A percentile compares a stretch with the other conserved stretches of the same genome.
Evolutionary conservation across 2,113 vertebrate genomes (phyloP).

Genomic region (Chinchilla lanigera): DNA sequence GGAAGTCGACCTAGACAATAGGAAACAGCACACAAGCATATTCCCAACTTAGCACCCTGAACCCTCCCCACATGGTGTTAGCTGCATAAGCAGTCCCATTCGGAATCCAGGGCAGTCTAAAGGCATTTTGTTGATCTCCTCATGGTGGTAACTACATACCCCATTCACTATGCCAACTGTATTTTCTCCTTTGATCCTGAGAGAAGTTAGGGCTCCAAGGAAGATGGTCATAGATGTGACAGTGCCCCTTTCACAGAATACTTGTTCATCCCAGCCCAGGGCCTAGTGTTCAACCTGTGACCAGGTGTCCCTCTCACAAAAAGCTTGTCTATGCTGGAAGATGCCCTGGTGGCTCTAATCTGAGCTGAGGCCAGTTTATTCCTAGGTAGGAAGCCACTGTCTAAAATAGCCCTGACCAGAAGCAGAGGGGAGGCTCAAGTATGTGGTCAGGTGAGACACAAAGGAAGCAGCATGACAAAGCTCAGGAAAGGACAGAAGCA

Average conservation of each 20-base stretch:
- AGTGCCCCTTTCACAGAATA: neutral
- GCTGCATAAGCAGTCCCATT: neutral
- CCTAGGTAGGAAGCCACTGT: neutral
- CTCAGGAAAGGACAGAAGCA: neutral
- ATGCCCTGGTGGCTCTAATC: neutral
- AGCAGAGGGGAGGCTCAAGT: neutral
- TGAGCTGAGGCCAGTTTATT: neutral
- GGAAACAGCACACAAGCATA: neutral
- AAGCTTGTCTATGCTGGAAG: neutral
- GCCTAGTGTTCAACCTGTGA: neutral
- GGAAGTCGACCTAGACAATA: neutral
- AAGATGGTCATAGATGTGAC: neutral
- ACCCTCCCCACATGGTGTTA: neutral
- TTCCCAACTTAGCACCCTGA: neutral
- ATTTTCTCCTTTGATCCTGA: neutral
- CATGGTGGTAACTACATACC: neutral
- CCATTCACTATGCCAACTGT: neutral
- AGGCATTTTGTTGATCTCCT: neutral
- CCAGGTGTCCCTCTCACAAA: neutral
- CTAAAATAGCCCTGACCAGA: neutral
- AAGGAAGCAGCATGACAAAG: neutral
- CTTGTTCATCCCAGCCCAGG: neutral
- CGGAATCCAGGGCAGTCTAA: neutral
- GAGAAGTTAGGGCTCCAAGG: too few species aligned
- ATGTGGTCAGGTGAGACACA: neutral